A percentile compares a stretch with the other conserved stretches of the same genome.
These are phyloP conservation scores for Mnemiopsis leidyi DNA, from an alignment of 37 sponge, comb jelly and placozoan species.

Conservation along the genomic window DNA sequence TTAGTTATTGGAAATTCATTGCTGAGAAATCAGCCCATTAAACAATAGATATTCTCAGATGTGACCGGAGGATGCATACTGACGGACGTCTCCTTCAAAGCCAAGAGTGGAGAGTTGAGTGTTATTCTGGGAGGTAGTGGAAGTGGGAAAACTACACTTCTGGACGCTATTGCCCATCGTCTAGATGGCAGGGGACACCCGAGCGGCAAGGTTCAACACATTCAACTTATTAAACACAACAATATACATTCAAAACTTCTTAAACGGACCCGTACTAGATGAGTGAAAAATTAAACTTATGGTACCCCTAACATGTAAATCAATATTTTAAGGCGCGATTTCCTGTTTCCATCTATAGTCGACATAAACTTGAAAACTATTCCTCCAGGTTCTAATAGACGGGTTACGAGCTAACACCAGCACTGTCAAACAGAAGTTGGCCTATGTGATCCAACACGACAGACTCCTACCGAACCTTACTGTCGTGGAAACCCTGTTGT, in stretches of 20 bases:
- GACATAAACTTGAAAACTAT: too few relatives aligned
- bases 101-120: conserved; percentile 34
- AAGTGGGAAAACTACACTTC: conserved; percentile 55
- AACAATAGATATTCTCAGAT: too few relatives aligned
- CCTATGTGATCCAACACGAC: conserved; percentile 61
- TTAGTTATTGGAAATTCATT: too few relatives aligned
- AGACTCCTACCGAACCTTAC: conserved; percentile 44
- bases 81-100: conserved; percentile 52
- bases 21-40: too few relatives aligned
- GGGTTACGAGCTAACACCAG: background rate
- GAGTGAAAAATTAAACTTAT: too few relatives aligned
- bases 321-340: too few relatives aligned
- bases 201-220: conserved; percentile 30
- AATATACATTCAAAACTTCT: too few relatives aligned
- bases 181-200: conserved; percentile 29
- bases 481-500: background rate
- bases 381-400: conserved; percentile 36
- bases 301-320: too few relatives aligned
- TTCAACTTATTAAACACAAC: too few relatives aligned
- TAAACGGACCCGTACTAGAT: too few relatives aligned
- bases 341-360: too few relatives aligned
- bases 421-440: conserved; percentile 43
- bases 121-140: conserved; percentile 63
- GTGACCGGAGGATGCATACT: conserved; percentile 24
- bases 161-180: conserved; percentile 19